Conservation (phyloP, 2,888 invertebrate species). For the Leptura quadrifasciata region DNA sequence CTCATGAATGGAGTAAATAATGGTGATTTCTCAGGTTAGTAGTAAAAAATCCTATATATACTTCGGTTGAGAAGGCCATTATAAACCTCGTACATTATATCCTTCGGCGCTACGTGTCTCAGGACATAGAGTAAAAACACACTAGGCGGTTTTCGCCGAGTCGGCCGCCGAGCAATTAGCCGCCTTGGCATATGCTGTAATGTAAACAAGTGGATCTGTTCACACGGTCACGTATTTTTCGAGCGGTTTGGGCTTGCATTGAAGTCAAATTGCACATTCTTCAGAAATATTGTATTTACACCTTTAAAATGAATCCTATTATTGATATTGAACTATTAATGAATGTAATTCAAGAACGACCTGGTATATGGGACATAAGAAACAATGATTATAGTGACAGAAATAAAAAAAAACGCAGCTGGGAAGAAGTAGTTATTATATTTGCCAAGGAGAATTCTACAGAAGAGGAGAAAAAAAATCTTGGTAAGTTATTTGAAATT, state of each 20-base stretch:
- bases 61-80: too few species aligned
- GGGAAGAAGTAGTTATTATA: constrained; percentile 39
- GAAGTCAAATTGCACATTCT: background rate
- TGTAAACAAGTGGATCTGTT: background rate
- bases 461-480: constrained; percentile 41
- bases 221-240: too few species aligned
- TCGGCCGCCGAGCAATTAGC: background rate
- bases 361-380: constrained; percentile 46
- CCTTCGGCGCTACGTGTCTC: too few species aligned
- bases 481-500: constrained; percentile 10
- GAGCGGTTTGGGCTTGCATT: background rate
- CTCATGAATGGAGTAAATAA: too few species aligned
- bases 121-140: background rate
- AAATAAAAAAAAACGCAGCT: constrained; percentile 41
- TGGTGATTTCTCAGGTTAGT: too few species aligned
- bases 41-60: too few species aligned
- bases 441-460: constrained; percentile 37
- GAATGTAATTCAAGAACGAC: constrained; percentile 38
- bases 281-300: background rate
- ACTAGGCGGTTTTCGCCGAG: constrained; percentile 6
- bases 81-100: too few species aligned
- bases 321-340: constrained; percentile 45
- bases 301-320: constrained; percentile 12
- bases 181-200: background rate
- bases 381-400: constrained; percentile 37